Conservation (phyloP, 2,888 invertebrate species). For the Philhelius pedissequus region DNA sequence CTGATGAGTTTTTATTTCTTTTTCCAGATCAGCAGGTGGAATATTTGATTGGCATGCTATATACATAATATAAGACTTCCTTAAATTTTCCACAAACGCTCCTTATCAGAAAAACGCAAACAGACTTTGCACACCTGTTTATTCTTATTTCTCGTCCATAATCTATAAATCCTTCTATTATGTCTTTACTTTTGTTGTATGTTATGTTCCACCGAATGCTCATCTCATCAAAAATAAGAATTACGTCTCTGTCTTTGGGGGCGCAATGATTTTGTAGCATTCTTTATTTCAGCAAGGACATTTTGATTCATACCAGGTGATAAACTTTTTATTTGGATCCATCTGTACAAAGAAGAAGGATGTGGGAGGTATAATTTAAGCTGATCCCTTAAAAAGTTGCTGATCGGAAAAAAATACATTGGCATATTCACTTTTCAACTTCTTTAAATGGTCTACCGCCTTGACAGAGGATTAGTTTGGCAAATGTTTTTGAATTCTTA, state of each 20-base stretch:
- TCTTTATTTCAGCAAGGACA: not conserved
- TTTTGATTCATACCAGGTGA: not conserved
- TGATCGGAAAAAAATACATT: not conserved
- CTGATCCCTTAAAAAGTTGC: not conserved
- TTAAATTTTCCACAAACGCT: too few species aligned
- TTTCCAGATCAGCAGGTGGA: too few species aligned
- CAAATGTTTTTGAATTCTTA: too few species aligned
- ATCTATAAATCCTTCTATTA: not conserved
- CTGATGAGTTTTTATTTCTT: too few species aligned
- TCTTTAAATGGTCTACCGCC: not conserved
- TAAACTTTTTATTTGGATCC: not conserved
- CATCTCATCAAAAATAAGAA: constrained; percentile 18
- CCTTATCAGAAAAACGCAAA: too few species aligned
- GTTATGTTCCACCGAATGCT: not conserved
- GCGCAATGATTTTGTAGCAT: not conserved
- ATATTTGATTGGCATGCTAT: too few species aligned
- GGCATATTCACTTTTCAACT: not conserved
- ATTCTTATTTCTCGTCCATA: too few species aligned
- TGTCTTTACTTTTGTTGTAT: not conserved
- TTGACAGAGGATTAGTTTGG: too few species aligned
- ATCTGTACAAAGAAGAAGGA: not conserved
- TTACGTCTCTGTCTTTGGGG: not conserved
- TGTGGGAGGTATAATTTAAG: not conserved
- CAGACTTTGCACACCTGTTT: too few species aligned
- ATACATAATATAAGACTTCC: too few species aligned